phyloP scores from a whole-genome alignment of 2,888 invertebrate genomes.

The Galeruca laticollis region DNA sequence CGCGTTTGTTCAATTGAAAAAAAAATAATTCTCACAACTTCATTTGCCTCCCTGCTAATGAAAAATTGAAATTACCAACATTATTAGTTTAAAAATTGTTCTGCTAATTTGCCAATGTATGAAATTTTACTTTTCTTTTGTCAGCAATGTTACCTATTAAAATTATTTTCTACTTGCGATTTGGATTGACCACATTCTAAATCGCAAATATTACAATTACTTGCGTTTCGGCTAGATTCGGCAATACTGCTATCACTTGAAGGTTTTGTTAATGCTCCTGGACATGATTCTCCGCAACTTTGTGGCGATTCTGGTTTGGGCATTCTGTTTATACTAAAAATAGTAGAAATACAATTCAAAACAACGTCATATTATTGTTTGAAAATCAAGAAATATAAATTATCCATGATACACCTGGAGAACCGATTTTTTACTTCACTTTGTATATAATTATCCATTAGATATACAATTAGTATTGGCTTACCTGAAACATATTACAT shows the following conservation, averaged over 20 bases:
- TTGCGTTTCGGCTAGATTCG: background rate
- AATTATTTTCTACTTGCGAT: background rate
- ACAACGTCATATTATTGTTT: no score
- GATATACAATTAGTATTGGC: background rate
- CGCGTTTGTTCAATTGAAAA: background rate
- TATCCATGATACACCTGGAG: no score
- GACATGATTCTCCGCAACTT: background rate
- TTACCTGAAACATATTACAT: conserved; percentile 4
- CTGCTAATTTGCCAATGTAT: background rate
- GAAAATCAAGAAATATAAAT: no score
- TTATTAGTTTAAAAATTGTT: background rate
- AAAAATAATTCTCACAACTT: background rate
- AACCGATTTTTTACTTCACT: no score
- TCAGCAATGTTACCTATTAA: conserved; percentile 9
- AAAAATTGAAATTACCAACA: background rate
- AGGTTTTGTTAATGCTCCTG: background rate
- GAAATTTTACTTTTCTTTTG: background rate
- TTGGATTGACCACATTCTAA: background rate
- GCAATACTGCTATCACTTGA: background rate
- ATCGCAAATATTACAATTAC: conserved; percentile 2
- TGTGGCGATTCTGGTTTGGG: background rate
- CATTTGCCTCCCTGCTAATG: background rate
- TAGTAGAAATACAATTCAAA: background rate
- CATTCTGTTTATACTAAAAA: background rate
- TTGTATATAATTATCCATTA: no score